A percentile compares a stretch with the other conserved stretches of the same genome.
Conservation (phyloP, 2,113 vertebrate genomes). For the Catagonus wagneri region DNA sequence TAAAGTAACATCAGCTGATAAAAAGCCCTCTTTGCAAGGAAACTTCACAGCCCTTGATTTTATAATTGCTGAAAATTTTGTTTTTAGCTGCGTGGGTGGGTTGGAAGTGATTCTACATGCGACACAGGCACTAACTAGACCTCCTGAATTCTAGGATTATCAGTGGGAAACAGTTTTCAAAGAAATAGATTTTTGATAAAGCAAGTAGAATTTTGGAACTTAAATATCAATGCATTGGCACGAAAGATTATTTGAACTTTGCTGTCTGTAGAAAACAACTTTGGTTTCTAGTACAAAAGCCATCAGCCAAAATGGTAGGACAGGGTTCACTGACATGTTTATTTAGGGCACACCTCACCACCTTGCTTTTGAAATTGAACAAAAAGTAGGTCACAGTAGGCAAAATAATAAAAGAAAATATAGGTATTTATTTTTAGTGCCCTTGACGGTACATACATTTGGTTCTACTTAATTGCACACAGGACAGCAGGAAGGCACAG, state of each 20-base stretch:
- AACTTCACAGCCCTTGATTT: conserved; percentile 55
- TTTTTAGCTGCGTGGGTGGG: conserved; percentile 47
- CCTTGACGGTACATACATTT: conserved; percentile 52
- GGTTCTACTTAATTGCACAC: conserved; percentile 61
- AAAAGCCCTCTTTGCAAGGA: conserved; percentile 57
- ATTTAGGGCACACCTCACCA: conserved; percentile 68
- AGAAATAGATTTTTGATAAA: conserved; percentile 34
- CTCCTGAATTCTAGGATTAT: conserved; percentile 36
- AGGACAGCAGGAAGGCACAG: background rate
- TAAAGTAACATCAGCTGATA: conserved; percentile 68
- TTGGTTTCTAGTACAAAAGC: background rate
- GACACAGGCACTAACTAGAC: background rate
- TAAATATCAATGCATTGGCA: background rate
- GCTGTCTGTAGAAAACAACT: conserved; percentile 1
- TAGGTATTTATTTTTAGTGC: conserved; percentile 79
- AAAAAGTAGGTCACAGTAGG: conserved; percentile 79
- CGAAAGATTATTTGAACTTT: background rate
- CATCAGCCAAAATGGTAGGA: background rate
- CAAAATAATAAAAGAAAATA: conserved; percentile 79
- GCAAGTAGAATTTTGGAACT: conserved; percentile 39
- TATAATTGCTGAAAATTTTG: conserved; percentile 49
- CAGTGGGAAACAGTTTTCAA: background rate
- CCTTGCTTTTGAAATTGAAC: conserved; percentile 73
- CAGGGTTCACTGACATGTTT: conserved; percentile 56
- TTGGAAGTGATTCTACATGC: conserved; percentile 37